Percentiles rank a stretch among this genome's conserved stretches.
phyloP scores from a whole-genome alignment of 2,888 invertebrate species.

The Epinotia ramella region DNA sequence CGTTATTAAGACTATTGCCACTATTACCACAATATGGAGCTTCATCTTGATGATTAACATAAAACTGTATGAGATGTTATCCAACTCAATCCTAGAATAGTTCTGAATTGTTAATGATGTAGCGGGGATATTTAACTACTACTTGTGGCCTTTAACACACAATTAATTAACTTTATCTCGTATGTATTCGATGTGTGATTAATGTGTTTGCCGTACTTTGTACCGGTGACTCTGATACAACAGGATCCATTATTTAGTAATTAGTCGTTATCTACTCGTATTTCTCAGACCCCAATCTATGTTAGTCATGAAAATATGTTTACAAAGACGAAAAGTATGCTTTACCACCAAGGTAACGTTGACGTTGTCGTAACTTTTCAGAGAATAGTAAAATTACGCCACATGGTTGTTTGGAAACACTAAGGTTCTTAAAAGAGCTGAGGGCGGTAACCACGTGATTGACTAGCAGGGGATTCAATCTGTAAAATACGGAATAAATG shows the following conservation, averaged over 20 bases:
- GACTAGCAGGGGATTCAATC: too few species aligned
- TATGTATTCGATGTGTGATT: slow-evolving; percentile 8
- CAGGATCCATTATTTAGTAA: background rate
- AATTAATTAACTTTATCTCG: slow-evolving; percentile 37
- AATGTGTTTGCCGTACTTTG: slow-evolving; percentile 34
- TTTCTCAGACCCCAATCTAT: slow-evolving; percentile 10
- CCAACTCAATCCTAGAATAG: slow-evolving; percentile 1
- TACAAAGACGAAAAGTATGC: background rate
- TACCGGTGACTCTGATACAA: slow-evolving; percentile 11
- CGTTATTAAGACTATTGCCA: slow-evolving; percentile 9
- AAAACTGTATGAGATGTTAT: background rate
- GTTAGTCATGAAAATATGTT: slow-evolving; percentile 13
- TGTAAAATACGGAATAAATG: too few species aligned
- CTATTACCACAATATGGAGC: slow-evolving; percentile 15
- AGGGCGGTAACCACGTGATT: too few species aligned
- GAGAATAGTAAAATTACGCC: too few species aligned
- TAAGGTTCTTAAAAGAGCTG: too few species aligned
- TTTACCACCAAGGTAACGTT: too few species aligned
- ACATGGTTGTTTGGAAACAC: too few species aligned
- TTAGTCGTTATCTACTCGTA: slow-evolving; percentile 12
- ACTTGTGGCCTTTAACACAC: slow-evolving; percentile 20
- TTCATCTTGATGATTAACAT: slow-evolving; percentile 32
- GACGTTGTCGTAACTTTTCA: too few species aligned
- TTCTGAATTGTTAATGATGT: slow-evolving; percentile 10
- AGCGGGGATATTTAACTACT: slow-evolving; percentile 30